Conservation (phyloP, 2,113 vertebrate species). For the Acrocephalus kingi region DNA sequence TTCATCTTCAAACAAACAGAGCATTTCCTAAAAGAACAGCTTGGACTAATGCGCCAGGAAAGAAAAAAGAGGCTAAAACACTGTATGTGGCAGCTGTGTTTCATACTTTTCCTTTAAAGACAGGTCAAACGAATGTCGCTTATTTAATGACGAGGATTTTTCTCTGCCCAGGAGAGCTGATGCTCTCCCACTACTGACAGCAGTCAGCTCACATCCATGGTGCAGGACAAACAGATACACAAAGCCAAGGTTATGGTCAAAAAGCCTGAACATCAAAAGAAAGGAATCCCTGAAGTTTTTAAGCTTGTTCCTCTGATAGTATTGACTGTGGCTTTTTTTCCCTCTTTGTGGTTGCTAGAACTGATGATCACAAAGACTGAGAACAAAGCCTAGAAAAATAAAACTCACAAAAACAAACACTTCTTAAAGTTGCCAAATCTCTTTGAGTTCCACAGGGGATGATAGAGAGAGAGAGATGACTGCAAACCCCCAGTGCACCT, state of each 20-base stretch:
- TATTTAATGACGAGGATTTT: constrained; percentile 34
- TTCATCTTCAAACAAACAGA: neutral
- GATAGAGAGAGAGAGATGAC: neutral
- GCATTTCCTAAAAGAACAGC: neutral
- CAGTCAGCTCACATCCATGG: neutral
- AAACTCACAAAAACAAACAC: constrained; percentile 29
- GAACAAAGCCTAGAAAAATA: constrained; percentile 28
- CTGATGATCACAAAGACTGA: constrained; percentile 39
- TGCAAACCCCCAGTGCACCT: neutral
- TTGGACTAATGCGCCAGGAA: neutral
- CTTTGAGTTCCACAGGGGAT: neutral
- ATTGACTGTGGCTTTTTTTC: neutral
- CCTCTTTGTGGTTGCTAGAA: neutral
- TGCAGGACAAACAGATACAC: neutral
- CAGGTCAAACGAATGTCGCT: neutral
- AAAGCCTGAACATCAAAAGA: constrained; percentile 34
- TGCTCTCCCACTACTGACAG: neutral
- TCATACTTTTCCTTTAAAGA: neutral
- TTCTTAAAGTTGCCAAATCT: neutral
- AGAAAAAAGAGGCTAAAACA: neutral
- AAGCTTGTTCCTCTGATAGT: neutral
- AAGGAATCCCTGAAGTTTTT: constrained; percentile 41
- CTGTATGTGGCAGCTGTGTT: neutral
- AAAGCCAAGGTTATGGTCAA: constrained; percentile 19
- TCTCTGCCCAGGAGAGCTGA: neutral